Evolutionary conservation across 2,113 vertebrate genomes (phyloP).

Genomic region (Equus quagga): DNA sequence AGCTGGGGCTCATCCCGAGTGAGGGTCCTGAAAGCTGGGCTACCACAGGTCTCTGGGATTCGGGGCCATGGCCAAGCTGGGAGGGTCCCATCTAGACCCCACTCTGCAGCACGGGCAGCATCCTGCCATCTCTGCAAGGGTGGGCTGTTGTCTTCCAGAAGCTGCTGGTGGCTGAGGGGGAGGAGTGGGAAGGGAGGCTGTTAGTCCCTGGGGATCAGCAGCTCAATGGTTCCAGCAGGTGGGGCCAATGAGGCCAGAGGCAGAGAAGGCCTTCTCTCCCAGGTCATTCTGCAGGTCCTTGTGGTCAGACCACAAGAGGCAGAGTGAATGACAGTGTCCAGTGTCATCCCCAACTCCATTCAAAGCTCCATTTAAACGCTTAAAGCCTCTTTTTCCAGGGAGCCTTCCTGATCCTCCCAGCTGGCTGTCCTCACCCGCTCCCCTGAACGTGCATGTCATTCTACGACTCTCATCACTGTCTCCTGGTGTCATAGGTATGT

Average conservation of each 20-base stretch:
- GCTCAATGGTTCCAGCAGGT: background rate
- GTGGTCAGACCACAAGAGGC: fast-evolving
- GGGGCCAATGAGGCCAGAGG: background rate
- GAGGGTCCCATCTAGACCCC: background rate
- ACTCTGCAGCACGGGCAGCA: background rate
- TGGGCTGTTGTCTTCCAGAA: background rate
- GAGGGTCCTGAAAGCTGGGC: background rate
- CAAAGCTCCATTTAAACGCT: background rate
- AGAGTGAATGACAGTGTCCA: background rate
- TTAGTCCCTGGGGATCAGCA: background rate
- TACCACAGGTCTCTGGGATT: fast-evolving
- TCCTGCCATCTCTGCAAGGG: background rate
- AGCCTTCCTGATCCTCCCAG: background rate
- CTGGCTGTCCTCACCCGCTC: background rate
- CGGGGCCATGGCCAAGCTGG: fast-evolving
- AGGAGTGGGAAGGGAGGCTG: background rate
- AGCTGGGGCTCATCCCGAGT: fast-evolving
- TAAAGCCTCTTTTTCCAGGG: background rate
- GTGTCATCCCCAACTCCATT: background rate
- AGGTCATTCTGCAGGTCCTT: background rate
- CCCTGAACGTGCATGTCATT: background rate
- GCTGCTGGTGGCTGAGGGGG: background rate
- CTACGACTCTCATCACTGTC: background rate
- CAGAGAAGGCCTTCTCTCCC: background rate
- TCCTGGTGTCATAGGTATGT: background rate